A percentile compares a stretch with the other conserved stretches of the same genome.
Conservation (phyloP, 1,140 invertebrate genomes). For the Drosophila paulistorum region DNA sequence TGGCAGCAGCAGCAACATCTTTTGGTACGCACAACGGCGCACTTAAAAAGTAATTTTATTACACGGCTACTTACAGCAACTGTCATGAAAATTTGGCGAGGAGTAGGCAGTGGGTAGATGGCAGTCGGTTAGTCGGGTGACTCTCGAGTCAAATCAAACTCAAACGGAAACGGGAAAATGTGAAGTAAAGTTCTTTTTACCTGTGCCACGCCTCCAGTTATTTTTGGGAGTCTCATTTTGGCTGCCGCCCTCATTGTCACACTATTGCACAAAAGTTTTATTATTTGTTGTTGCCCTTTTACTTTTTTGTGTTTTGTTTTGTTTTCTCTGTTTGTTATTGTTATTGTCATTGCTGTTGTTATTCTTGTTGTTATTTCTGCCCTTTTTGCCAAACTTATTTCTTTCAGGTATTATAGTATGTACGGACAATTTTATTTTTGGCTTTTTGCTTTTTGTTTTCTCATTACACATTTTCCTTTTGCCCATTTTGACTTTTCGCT, state of each 20-base stretch:
- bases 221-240: background rate
- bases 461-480: constrained; percentile 68
- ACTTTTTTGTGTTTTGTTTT: background rate
- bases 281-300: constrained; percentile 28
- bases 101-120: background rate
- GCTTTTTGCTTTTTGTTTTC: constrained; percentile 57
- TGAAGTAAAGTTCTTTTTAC: constrained; percentile 44
- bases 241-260: constrained; percentile 55
- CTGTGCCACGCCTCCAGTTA: constrained; percentile 18
- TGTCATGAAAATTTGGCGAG: constrained; percentile 35
- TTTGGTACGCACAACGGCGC: constrained; percentile 53
- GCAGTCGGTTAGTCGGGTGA: background rate
- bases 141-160: constrained; percentile 11
- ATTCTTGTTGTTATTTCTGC: constrained; percentile 27
- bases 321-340: constrained; percentile 32
- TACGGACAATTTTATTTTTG: background rate
- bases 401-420: background rate
- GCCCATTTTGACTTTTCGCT: constrained; percentile 49
- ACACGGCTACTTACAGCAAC: constrained; percentile 72
- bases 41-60: constrained; percentile 81
- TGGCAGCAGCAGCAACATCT: background rate
- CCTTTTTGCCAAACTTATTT: constrained; percentile 42
- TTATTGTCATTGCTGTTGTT: constrained; percentile 50
- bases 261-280: constrained; percentile 61
- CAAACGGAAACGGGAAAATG: constrained; percentile 28